Base-by-base conservation (phyloP, 2,888 invertebrate species). In the Aspidiotus rigidus region DNA sequence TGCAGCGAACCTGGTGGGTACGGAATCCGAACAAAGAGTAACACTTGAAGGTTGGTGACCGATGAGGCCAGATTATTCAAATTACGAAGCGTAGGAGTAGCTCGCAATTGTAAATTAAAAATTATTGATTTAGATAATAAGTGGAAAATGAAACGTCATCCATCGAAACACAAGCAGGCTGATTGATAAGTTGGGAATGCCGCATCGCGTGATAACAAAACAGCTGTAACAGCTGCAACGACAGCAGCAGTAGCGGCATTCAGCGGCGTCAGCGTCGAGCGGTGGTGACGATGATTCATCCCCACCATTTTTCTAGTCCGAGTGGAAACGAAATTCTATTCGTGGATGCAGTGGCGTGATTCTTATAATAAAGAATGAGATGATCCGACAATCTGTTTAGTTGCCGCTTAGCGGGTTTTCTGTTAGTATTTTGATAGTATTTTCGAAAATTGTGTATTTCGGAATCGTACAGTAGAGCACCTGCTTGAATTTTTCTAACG, bases 401-500 rank as follows among this genome's bases (percentile, higher is more conserved):
- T 67, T 67, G 60, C 60, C 67, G 67, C 60, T 60, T 49, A 15
- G 59, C 60, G 28, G 39, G 8, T 9, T 55, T 55, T 10, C 15
- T 64, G 56, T 41, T 39, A 53, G 13, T 55, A 15, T 39, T 64
- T 64, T 41, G 39, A 54, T 28, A 28, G n/a, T 11, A 5, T 60
- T 59, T 67, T 59, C 66, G 66, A 49, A 40, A 57, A 28, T 53
- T 66, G 13, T 17, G 13, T 9, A 60, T 67, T 67, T 67, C 67
- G 67, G 60, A 42, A 53, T 69, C 69, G 69, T 69, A 56, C 44
- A 63, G 69, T 69, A 62, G 62, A 69, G 63, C 69, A 69, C 53
- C 69, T 57, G 44, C 63, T 69, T 69, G 63, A 63, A 69, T 69
- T 63, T 69, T 15, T 16, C 39, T 41, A 44, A 66, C 41, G 7